Conservation (phyloP, 2,797 vertebrate genomes). For the Pseudochromis fuscus region DNA sequence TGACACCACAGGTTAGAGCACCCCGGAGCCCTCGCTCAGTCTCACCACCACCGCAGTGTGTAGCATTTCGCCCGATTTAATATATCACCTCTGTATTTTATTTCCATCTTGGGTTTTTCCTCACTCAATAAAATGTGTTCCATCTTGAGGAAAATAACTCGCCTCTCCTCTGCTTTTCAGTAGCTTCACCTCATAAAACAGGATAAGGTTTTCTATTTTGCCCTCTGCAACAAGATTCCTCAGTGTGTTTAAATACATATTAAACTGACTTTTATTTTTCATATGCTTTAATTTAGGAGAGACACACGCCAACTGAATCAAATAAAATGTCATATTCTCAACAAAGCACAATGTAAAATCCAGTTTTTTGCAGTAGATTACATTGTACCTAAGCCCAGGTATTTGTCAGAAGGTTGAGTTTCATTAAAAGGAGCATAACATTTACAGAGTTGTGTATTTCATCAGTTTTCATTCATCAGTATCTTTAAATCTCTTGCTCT, state of each 20-base stretch:
- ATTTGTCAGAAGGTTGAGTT: constrained; percentile 11
- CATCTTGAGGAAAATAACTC: constrained; percentile 25
- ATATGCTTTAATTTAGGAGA: constrained; percentile 4
- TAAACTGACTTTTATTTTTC: constrained; percentile 25
- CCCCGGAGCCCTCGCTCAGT: neutral
- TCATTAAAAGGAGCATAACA: constrained; percentile 5
- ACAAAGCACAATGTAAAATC: neutral
- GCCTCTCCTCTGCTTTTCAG: constrained; percentile 21
- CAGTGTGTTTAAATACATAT: constrained; percentile 34
- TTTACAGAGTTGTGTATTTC: constrained; percentile 28
- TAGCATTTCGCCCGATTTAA: constrained; percentile 30
- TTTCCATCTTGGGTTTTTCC: constrained; percentile 28
- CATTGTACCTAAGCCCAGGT: constrained; percentile 2
- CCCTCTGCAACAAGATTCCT: constrained; percentile 30
- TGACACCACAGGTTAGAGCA: constrained; percentile 94
- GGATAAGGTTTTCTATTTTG: constrained; percentile 28
- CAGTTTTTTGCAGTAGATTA: constrained; percentile 16
- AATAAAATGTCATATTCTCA: constrained; percentile 35
- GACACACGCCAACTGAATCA: constrained; percentile 23
- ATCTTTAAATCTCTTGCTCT: constrained; percentile 27
- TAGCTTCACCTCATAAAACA: constrained; percentile 31
- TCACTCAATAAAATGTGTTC: constrained; percentile 35
- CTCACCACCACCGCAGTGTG: constrained; percentile 2
- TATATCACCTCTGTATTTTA: constrained; percentile 38
- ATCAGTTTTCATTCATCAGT: constrained; percentile 41